phyloP scores from a whole-genome alignment of 2,888 invertebrate species.

The Plagiodera versicolora region DNA sequence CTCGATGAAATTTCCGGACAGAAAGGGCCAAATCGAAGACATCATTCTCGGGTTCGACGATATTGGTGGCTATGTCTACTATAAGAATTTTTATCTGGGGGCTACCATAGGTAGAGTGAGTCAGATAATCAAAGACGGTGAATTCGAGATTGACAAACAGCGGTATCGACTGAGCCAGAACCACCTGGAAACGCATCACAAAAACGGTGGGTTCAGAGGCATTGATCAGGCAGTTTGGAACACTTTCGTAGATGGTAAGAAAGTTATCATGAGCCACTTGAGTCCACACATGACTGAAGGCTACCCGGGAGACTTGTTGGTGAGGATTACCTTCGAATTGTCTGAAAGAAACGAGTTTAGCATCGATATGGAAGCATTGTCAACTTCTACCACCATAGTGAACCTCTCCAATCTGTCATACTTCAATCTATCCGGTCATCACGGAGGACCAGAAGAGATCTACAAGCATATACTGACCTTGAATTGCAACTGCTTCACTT shows the following conservation, averaged over 20 bases:
- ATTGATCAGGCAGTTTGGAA: slow-evolving; percentile 41
- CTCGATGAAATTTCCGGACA: slow-evolving; percentile 74
- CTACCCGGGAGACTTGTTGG: slow-evolving; percentile 80
- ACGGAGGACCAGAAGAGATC: slow-evolving; percentile 64
- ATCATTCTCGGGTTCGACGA: slow-evolving; percentile 78
- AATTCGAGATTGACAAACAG: slow-evolving; percentile 67
- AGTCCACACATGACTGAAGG: slow-evolving; percentile 81
- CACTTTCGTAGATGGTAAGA: slow-evolving; percentile 60
- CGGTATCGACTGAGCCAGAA: slow-evolving; percentile 72
- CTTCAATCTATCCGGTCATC: slow-evolving; percentile 90
- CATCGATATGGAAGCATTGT: slow-evolving; percentile 75
- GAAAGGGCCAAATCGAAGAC: slow-evolving; percentile 71
- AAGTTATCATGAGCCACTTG: slow-evolving; percentile 71
- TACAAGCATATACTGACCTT: slow-evolving; percentile 72
- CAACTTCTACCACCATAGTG: slow-evolving; percentile 73
- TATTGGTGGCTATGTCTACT: slow-evolving; percentile 65
- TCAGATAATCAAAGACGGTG: slow-evolving; percentile 72
- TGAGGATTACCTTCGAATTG: slow-evolving; percentile 71
- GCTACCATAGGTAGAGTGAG: slow-evolving; percentile 82
- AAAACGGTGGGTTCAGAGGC: slow-evolving; percentile 74
- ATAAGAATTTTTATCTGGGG: slow-evolving; percentile 73
- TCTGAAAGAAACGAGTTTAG: slow-evolving; percentile 72
- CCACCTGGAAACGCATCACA: slow-evolving; percentile 63
- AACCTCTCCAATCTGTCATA: slow-evolving; percentile 85
- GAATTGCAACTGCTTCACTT: slow-evolving; percentile 76